Evolutionary conservation across 2,113 vertebrate genomes (phyloP).

Genomic region (Tetrax tetrax): DNA sequence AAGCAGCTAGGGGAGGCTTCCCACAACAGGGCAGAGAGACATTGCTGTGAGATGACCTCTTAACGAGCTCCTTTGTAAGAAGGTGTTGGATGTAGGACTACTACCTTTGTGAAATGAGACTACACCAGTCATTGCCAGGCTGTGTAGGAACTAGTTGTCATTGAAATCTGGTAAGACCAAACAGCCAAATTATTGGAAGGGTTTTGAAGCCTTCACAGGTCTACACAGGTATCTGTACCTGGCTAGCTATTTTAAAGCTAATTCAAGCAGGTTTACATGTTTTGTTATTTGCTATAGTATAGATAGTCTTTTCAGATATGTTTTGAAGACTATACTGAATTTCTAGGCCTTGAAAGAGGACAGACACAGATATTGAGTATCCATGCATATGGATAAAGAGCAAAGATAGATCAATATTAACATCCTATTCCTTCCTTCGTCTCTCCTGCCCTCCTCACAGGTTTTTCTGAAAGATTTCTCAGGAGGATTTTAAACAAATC

Average conservation of each 20-base stretch:
- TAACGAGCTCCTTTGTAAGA: not conserved
- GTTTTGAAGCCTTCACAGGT: not conserved
- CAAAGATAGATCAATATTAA: not conserved
- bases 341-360: not conserved
- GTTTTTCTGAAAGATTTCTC: not conserved
- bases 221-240: not conserved
- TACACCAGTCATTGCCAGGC: not conserved
- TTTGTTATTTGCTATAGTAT: not conserved
- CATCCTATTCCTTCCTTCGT: not conserved
- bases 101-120: accelerated
- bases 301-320: not conserved
- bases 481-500: not conserved
- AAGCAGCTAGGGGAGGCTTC: not conserved
- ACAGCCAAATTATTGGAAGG: not conserved
- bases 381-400: not conserved
- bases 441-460: not conserved
- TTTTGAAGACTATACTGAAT: not conserved
- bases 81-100: not conserved
- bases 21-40: not conserved
- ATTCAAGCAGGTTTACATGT: accelerated
- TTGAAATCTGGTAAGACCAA: not conserved
- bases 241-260: not conserved
- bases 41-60: not conserved
- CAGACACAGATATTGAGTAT: not conserved
- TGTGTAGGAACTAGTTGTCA: not conserved